Conservation (phyloP, 2,113 vertebrate genomes). For the Engraulis encrasicolus region DNA sequence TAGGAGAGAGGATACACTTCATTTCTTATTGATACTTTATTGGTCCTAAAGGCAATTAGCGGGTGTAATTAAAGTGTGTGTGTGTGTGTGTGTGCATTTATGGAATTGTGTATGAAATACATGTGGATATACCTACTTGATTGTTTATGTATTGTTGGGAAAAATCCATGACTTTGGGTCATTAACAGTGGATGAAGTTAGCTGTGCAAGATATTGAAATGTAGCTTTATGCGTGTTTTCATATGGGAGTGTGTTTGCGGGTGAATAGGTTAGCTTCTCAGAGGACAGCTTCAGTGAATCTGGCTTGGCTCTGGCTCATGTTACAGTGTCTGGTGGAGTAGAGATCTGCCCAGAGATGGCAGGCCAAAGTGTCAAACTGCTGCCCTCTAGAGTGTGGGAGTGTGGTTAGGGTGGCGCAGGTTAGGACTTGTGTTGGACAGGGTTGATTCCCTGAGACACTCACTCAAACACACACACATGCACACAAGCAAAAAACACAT, state of each 20-base stretch:
- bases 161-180: neutral
- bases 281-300: too few relatives aligned
- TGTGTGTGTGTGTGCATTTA: neutral
- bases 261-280: too few relatives aligned
- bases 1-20: too few relatives aligned
- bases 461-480: neutral
- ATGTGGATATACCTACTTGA: neutral
- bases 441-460: neutral
- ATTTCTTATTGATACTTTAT: too few relatives aligned
- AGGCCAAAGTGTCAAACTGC: too few relatives aligned
- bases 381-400: neutral
- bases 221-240: neutral
- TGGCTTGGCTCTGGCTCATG: too few relatives aligned
- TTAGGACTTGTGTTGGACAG: conserved; percentile 1
- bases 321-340: too few relatives aligned
- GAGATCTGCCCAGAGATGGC: too few relatives aligned
- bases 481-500: neutral
- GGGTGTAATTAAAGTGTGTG: neutral
- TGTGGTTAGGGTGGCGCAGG: neutral
- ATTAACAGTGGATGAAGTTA: neutral
- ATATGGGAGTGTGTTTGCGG: neutral
- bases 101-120: neutral
- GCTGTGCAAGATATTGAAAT: neutral
- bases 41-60: too few relatives aligned
- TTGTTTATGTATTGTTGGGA: too few relatives aligned